Percentiles rank a stretch among this genome's conserved stretches.
Evolutionary conservation across 2,113 vertebrate species (phyloP).

Genomic region (Smithornis capensis): DNA sequence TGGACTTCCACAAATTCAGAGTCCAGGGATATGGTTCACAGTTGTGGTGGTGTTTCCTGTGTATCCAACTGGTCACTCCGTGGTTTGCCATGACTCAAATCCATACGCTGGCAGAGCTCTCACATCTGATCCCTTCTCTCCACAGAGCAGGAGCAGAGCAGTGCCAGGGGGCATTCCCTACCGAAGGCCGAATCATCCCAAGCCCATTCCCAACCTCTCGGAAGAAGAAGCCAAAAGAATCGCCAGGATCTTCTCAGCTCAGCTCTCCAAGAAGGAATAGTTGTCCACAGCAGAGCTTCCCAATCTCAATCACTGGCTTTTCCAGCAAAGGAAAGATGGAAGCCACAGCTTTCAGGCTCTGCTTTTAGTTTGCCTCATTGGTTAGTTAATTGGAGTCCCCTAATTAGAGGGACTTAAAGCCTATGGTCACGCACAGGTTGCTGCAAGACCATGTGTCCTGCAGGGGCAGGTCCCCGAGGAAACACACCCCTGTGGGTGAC

Average conservation of each 20-base stretch:
- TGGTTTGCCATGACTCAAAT: fast-evolving
- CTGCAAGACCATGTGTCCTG: background rate
- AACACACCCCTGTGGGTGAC: fast-evolving
- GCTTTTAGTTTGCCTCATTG: background rate
- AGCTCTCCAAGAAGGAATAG: constrained; percentile 70
- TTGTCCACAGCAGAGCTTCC: fast-evolving
- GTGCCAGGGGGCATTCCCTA: background rate
- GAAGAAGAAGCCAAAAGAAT: constrained; percentile 84
- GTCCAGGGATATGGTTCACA: too few species aligned
- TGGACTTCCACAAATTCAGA: background rate
- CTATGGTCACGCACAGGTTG: background rate
- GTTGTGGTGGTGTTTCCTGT: background rate
- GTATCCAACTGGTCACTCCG: fast-evolving
- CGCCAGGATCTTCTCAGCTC: constrained; percentile 87
- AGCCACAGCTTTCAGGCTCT: background rate
- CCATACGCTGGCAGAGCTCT: fast-evolving
- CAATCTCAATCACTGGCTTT: fast-evolving
- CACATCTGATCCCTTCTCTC: background rate
- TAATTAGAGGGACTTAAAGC: background rate
- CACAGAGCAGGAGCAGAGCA: constrained; percentile 30
- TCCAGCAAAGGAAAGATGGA: background rate
- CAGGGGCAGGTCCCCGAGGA: background rate
- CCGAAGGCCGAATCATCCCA: constrained; percentile 41
- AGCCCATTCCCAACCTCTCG: constrained; percentile 53
- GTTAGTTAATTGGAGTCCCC: background rate